These are phyloP conservation scores for Gasterosteus nipponicus DNA, from an alignment of 2,113 vertebrate species.

Conservation along the genomic window DNA sequence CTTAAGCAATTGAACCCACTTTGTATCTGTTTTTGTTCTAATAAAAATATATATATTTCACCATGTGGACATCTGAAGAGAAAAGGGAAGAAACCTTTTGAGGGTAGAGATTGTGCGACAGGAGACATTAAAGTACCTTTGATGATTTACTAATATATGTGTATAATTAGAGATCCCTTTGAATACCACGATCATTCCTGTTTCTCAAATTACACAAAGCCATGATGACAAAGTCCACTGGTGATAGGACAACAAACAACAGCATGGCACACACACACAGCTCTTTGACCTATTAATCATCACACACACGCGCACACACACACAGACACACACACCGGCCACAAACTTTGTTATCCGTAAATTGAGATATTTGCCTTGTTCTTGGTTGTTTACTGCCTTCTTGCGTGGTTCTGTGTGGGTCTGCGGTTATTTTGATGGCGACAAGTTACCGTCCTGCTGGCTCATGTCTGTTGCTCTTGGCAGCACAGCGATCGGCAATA, in stretches of 20 bases:
- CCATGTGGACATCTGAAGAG: neutral
- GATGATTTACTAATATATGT: neutral
- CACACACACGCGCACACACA: conserved; percentile 11
- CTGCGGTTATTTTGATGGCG: neutral
- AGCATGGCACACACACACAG: conserved; percentile 60
- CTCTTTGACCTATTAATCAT: conserved; percentile 69
- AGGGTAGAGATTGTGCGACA: neutral
- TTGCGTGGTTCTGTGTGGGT: neutral
- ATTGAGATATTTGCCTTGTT: conserved; percentile 21
- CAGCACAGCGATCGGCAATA: conserved; percentile 15
- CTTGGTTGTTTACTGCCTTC: neutral
- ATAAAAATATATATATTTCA: neutral
- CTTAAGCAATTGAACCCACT: neutral
- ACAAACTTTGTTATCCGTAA: conserved; percentile 17
- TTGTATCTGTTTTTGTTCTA: neutral
- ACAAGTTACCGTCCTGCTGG: conserved; percentile 33
- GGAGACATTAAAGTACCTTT: neutral
- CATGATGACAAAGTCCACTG: conserved; percentile 68
- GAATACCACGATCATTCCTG: neutral
- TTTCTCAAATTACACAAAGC: conserved; percentile 51
- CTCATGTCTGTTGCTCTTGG: conserved; percentile 39
- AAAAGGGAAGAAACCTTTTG: neutral
- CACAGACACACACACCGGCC: neutral
- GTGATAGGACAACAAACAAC: conserved; percentile 70
- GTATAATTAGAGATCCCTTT: neutral